Base-by-base conservation (phyloP, 2,888 invertebrate genomes). In the Ecdyonurus torrentis region DNA sequence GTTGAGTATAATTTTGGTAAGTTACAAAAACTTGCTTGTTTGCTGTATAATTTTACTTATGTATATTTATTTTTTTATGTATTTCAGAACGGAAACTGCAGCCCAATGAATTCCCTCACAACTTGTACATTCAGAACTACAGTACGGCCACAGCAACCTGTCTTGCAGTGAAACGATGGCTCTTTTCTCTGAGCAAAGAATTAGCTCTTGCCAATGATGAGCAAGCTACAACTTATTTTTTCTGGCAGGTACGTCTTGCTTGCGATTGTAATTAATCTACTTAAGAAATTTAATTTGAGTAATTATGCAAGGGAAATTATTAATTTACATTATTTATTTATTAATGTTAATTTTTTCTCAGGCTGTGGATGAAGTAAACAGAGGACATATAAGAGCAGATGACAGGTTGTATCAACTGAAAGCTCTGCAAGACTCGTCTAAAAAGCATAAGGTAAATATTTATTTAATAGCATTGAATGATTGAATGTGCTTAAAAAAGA, bases 61-160 rank as follows among this genome's bases (percentile, higher is more conserved):
- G 2, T 25, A 55, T 24, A 18, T 52, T 7, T 59, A 15, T 20
- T 37, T 15, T 61, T 18, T 24, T 24, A 23, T 60, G 20, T 19
- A 66, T 76, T 78, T n/a, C 77, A 92, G 96, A 97, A 74, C 84
- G 98, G 63, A 96, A 96, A 77, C 78, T 99, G 65, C 90, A 90
- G 70, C 86, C 91, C 1, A 87, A 88, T 74, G 99, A 99, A 78
- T 90, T 92, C 69, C 98, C 98, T 0, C 98, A 99, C 78, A 91
- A 94, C 70, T 81, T 99, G 67, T 99, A 99, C 79, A 95, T 99
- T 70, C 97, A 98, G 78, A 99, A 99, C 78, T 99, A 98, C 74
- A 94, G 94, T 67, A 98, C 98, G 15, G 97, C 98, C 50, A 93
- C 94, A 52, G 91, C 92, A 68, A 94, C 94, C 60, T 99, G 98